Base-by-base conservation (phyloP, 1,140 invertebrate species). In the Lepidurus arcticus region DNA sequence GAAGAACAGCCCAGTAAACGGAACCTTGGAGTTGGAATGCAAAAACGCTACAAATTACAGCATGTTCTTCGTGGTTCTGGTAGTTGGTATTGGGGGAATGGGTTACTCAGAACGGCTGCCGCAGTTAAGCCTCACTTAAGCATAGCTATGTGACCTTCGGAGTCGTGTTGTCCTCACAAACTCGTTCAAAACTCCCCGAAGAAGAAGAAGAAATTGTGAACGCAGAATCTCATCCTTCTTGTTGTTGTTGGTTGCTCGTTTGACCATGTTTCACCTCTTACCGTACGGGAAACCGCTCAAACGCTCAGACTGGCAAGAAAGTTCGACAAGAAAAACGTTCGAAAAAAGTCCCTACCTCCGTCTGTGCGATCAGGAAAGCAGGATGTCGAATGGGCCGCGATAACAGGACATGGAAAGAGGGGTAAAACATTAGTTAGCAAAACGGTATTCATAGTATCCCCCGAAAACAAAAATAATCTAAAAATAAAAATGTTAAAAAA, bases 381-480 rank as follows among this genome's bases (percentile, higher is more conserved):
- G 53, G 53, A 65, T 65, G 53, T 65, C 53, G 53, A 65, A 65
- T 65, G n/a, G 53, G 53, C 53, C 53, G 53, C 53, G 53, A 65
- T 13, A 65, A 65, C 53, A 65, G 53, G 53, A 65, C 53, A 65
- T 65, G 53, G 16, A 65, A 65, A 65, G 53, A 65, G 53, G 53
- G 8, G 53, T 65, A 11, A 65, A 65, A 65, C 45, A 65, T 65
- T 21, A 65, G 53, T 65, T 65, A 65, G 53, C 8, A 65, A 65
- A 65, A 65, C 13, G 53, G 8, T n/a, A 21, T 65, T 13, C 21
- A 65, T 16, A 21, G n/a, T 34, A 34, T 34, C 4, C 34, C 34
- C 34, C 34, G 34, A 0, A 34, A 34, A 34, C 34, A 2, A 34
- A 34, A 34, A 34, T 0, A 34, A 34, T 4, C 2, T 34, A 34